Percentiles rank a stretch among this genome's conserved stretches.
Evolutionary conservation across 2,888 invertebrate species (phyloP).

Genomic region (Pachliopta kotzebuea): DNA sequence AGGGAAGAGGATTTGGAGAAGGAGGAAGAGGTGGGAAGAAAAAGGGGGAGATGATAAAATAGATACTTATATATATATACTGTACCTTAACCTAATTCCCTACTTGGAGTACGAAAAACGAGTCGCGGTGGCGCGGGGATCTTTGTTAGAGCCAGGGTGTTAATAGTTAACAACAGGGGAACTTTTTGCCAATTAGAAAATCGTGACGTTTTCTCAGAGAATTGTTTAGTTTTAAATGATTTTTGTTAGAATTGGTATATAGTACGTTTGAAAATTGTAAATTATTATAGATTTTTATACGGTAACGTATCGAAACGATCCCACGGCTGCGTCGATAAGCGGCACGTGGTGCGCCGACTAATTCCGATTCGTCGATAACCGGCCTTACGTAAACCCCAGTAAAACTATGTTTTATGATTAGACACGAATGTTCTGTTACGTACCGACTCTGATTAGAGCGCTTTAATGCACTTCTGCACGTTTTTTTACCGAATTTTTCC

Average conservation of each 20-base stretch:
- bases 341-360: conserved; percentile 56
- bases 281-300: conserved; percentile 52
- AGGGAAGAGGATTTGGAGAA: too few species aligned
- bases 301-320: conserved; percentile 64
- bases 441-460: conserved; percentile 19
- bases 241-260: not conserved
- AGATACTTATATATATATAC: too few species aligned
- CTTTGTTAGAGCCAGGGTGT: too few species aligned
- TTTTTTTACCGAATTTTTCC: not conserved
- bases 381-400: conserved; percentile 33
- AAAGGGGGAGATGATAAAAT: too few species aligned
- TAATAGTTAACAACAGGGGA: too few species aligned
- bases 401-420: conserved; percentile 36
- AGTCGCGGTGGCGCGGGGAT: too few species aligned
- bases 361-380: conserved; percentile 33
- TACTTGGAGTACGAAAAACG: too few species aligned
- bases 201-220: too few species aligned
- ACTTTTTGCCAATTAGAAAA: too few species aligned
- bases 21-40: too few species aligned
- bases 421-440: conserved; percentile 31
- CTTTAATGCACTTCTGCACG: conserved; percentile 1
- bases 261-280: conserved; percentile 32
- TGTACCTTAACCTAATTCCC: too few species aligned
- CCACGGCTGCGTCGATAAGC: conserved; percentile 56
- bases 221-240: too few species aligned